Percentiles rank a stretch among this genome's conserved stretches.
Conservation (phyloP, 2,113 vertebrate genomes). For the Morone chrysops region DNA sequence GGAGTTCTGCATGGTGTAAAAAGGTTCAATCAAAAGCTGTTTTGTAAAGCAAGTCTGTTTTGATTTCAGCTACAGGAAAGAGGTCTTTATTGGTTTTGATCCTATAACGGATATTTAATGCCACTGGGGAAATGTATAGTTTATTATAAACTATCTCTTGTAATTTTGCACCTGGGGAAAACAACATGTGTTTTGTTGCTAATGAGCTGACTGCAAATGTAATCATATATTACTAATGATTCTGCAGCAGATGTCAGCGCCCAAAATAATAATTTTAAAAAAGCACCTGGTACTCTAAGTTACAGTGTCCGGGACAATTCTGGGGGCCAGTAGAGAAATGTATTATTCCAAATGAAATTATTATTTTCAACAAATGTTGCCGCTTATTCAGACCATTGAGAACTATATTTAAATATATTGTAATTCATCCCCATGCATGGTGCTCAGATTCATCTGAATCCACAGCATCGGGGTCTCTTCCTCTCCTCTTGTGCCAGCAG, state of each 20-base stretch:
- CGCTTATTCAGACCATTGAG: too few species aligned
- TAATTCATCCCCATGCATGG: too few species aligned
- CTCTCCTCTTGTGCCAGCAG: too few species aligned
- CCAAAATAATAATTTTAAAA: too few species aligned
- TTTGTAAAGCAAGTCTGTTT: neutral
- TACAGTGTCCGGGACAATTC: too few species aligned
- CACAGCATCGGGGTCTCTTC: too few species aligned
- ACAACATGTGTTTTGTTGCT: neutral
- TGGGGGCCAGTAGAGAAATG: too few species aligned
- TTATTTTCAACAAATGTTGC: too few species aligned
- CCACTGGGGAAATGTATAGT: neutral
- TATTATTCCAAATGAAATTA: too few species aligned
- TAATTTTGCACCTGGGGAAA: neutral
- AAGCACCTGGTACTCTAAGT: too few species aligned
- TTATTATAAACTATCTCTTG: neutral
- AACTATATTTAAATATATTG: too few species aligned
- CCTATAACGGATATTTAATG: neutral
- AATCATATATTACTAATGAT: neutral
- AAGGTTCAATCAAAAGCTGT: neutral
- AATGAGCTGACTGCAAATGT: neutral
- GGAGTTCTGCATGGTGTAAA: neutral
- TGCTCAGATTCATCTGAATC: too few species aligned
- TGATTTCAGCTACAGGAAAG: slow-evolving; percentile 2
- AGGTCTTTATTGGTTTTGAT: neutral
- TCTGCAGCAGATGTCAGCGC: neutral